These are phyloP conservation scores for Trachemys scripta DNA, from an alignment of 2,113 vertebrate species.

Conservation along the genomic window DNA sequence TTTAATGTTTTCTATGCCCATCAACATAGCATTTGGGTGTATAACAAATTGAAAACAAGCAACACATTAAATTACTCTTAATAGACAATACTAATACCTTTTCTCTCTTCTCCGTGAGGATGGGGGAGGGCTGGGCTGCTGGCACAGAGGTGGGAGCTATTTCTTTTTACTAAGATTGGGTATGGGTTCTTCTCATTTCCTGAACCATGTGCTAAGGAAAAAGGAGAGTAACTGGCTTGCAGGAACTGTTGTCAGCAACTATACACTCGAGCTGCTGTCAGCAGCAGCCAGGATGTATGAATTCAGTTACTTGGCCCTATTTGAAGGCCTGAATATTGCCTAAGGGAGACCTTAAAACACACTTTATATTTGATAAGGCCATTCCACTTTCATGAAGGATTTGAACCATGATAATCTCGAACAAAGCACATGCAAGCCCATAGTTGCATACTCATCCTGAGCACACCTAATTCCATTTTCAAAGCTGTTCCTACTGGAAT, in stretches of 20 bases:
- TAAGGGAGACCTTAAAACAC: neutral
- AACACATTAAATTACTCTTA: neutral
- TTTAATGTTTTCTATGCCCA: slow-evolving; percentile 37
- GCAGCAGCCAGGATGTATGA: slow-evolving; percentile 26
- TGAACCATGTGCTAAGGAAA: slow-evolving; percentile 10
- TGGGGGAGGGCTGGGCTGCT: neutral
- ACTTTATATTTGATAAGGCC: neutral
- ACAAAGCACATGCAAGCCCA: neutral
- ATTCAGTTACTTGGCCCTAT: slow-evolving; percentile 9
- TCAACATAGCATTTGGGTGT: slow-evolving; percentile 28
- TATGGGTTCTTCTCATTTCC: neutral
- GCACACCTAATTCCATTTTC: neutral
- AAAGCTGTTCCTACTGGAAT: neutral
- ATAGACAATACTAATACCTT: slow-evolving; percentile 11
- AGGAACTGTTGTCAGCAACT: slow-evolving; percentile 62
- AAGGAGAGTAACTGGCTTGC: slow-evolving; percentile 28
- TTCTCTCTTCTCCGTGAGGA: neutral
- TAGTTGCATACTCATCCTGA: neutral
- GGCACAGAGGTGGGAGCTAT: neutral
- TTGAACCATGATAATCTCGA: neutral
- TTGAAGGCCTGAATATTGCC: neutral
- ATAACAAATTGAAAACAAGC: slow-evolving; percentile 13
- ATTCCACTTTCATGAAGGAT: neutral
- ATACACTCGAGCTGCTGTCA: slow-evolving; percentile 44
- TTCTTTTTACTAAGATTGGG: neutral